Percentiles rank a stretch among this genome's conserved stretches.
These are phyloP conservation scores for Acanthurus lineatus DNA, from an alignment of 2,797 vertebrate genomes.

Conservation along the genomic window DNA sequence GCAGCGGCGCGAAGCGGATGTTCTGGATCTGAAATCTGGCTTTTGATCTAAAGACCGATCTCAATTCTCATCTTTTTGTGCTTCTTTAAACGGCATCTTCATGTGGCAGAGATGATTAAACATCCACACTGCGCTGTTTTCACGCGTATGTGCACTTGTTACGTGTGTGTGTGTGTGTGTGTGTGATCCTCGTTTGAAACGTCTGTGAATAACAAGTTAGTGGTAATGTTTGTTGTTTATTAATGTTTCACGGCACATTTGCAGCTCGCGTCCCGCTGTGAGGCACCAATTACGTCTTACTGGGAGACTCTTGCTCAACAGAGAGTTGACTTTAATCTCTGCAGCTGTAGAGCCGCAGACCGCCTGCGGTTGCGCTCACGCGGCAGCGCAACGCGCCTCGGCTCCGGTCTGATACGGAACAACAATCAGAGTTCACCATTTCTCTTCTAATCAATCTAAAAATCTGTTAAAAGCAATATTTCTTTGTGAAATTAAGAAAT, in stretches of 20 bases:
- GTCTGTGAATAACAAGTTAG: slow-evolving; percentile 1
- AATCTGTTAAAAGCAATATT: neutral
- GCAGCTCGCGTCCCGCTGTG: slow-evolving; percentile 32
- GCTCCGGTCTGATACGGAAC: neutral
- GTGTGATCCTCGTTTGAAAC: slow-evolving; percentile 8
- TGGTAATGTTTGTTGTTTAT: slow-evolving; percentile 30
- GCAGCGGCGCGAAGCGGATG: slow-evolving; percentile 33
- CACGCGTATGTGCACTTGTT: neutral
- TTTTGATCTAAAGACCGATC: slow-evolving; percentile 49
- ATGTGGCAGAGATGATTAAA: slow-evolving; percentile 46
- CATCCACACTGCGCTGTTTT: neutral
- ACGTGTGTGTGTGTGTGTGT: too few relatives aligned
- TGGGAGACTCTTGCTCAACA: slow-evolving; percentile 28
- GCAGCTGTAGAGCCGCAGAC: neutral
- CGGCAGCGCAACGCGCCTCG: too few relatives aligned
- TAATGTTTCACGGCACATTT: slow-evolving; percentile 2
- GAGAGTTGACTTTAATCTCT: slow-evolving; percentile 48
- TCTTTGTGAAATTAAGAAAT: neutral
- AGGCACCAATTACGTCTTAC: slow-evolving; percentile 54
- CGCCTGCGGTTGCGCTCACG: neutral
- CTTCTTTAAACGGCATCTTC: slow-evolving; percentile 11
- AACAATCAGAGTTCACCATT: neutral
- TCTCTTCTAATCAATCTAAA: neutral
- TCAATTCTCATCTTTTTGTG: slow-evolving; percentile 5
- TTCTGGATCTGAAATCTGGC: slow-evolving; percentile 43